Percentiles rank a stretch among this genome's conserved stretches.
phyloP scores from a whole-genome alignment of 2,113 vertebrate species.

The Pomatostomus ruficeps region DNA sequence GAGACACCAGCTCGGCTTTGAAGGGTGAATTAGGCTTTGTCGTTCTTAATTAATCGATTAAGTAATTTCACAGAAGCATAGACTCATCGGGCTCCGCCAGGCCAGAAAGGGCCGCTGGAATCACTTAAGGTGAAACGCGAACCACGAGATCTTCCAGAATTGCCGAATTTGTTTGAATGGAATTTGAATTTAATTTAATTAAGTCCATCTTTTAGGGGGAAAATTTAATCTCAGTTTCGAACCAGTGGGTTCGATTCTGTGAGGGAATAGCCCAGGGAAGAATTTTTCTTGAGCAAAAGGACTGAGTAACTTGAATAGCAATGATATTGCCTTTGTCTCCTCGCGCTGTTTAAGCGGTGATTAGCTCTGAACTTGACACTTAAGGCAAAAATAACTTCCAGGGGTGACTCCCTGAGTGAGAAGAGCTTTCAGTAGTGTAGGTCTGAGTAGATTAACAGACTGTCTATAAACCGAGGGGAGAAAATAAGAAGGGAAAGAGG shows the following conservation, averaged over 20 bases:
- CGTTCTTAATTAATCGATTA: background rate
- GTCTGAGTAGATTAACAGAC: constrained; percentile 43
- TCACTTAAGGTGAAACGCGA: background rate
- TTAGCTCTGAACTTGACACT: constrained; percentile 27
- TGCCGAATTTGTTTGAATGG: background rate
- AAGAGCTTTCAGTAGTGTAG: background rate
- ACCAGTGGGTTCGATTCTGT: background rate
- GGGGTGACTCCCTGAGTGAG: background rate
- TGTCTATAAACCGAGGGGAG: background rate
- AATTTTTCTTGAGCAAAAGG: background rate
- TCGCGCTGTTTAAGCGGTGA: background rate
- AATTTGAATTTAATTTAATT: constrained; percentile 8
- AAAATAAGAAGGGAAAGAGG: background rate
- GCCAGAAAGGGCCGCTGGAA: background rate
- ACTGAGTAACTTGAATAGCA: background rate
- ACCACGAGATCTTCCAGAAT: background rate
- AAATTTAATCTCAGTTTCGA: constrained; percentile 1
- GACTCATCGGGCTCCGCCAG: background rate
- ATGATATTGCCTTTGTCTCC: background rate
- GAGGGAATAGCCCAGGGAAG: background rate
- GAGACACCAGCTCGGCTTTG: background rate
- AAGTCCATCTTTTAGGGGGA: background rate
- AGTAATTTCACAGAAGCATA: background rate
- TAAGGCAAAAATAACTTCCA: background rate
- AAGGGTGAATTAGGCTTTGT: background rate